Base-by-base conservation (phyloP, 2,797 vertebrate genomes). In the Sebastes matsubarae region DNA sequence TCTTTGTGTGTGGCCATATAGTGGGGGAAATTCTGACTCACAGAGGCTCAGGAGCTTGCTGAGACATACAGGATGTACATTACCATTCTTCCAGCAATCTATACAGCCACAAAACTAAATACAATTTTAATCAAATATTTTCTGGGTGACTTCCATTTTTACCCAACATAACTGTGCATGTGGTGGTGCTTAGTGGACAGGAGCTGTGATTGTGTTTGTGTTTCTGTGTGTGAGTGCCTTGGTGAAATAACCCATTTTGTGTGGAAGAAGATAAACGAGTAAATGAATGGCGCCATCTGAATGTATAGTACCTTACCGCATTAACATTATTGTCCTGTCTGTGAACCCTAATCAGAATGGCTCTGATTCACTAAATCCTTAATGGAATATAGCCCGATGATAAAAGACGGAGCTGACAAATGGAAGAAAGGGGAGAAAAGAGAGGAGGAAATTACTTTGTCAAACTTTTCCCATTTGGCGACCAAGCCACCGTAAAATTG, bases 41-140 rank as follows among this genome's bases (percentile, higher is more conserved):
- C 38, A 75, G 50, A 83, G 59, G 61, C 60, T 64, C 52, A 66
- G 64, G 58, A 59, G 32, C 42, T 76, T 16, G 54, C 60, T 75
- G 72, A 87, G 55, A 81, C 59, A 50, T 73, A 69, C 87, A 90
- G 92, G 88, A 93, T 90, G 85, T 85, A 82, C 87, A 89, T 91
- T 90, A 91, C 11, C 46, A 54, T 63, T 64, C 79, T 78, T 85
- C 60, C 65, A 77, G 93, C 32, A 29, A 92, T 89, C 64, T 55
- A 46, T 46, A 46, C 1, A 46, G 42, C 10, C 1, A 29, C 7
- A 55, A 7, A 61, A 38, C n/a, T 25, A 20, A 79, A 84, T 68
- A 46, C 9, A 22, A 61, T 58, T 80, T 60, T 55, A 75, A 83
- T 86, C 20, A 75, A 70, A 84, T 87, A 67, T 63, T 72, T 55